Base-by-base conservation (phyloP, 2,888 invertebrate species). In the Caenorhabditis sp. region DNA sequence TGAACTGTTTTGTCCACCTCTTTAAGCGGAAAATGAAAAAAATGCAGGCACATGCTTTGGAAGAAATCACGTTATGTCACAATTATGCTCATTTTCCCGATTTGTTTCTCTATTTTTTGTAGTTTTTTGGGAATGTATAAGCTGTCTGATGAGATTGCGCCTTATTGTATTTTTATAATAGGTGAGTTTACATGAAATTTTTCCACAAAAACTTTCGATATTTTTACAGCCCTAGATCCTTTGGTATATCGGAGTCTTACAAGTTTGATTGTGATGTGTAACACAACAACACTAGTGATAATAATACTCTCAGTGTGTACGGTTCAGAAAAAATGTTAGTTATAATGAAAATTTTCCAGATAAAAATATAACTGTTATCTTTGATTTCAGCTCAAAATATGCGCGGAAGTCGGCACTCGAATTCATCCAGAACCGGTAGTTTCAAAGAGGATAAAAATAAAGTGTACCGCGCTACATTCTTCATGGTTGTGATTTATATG, bases 11-110 rank as follows among this genome's bases (percentile, higher is more conserved):
- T 36, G 5, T 36, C 36, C 10, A 43, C 5, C 43, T 3, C 14
- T 10, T 17, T 17, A 14, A 43, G 17, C 2, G 43, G 17, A 56
- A 53, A 53, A 7, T 23, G 5, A 26, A 5, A 27, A 17, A 4
- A 20, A n/a, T 21, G 59, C 59, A 74, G 74, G 63, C 74, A 74
- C 23, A 66, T 66, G 67, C 59, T 74, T 14, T 74, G 74, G 74
- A 69, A 70, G 8, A 74, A 74, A 50, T 8, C 36, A n/a, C 43
- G 50, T n/a, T 74, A 74, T 58, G 69, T 74, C 7, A 23, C 36
- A 2, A 38, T 61, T 12, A 63, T 74, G 69, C 59, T 63, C 26
- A 20, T 74, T 1, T 64, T 70, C 20, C 74, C 74, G 1, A 8
- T 61, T 3, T 8, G 59, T 17, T 74, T 59, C 25, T 63, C 74